Conservation (phyloP, 2,797 vertebrate genomes). For the Lateolabrax maculatus region DNA sequence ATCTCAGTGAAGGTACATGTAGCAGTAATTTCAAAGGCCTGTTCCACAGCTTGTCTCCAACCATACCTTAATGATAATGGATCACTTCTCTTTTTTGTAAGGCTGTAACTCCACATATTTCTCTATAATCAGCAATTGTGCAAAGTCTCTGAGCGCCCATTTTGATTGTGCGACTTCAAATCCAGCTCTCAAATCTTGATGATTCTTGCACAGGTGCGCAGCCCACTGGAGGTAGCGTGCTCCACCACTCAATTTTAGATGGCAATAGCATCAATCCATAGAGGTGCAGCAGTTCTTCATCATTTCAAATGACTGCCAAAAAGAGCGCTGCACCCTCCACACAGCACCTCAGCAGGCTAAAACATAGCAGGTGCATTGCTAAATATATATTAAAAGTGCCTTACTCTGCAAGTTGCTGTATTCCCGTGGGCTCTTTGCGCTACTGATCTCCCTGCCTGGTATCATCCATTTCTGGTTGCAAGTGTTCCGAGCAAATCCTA, state of each 20-base stretch:
- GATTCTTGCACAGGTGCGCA: conserved; percentile 61
- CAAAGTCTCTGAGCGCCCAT: conserved; percentile 15
- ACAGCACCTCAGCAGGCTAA: conserved; percentile 68
- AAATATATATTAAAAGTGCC: conserved; percentile 86
- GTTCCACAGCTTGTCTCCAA: conserved; percentile 4
- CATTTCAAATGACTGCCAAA: conserved; percentile 69
- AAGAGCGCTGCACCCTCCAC: conserved; percentile 59
- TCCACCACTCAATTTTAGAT: conserved; percentile 45
- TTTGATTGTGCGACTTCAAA: conserved; percentile 35
- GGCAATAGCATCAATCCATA: conserved; percentile 48
- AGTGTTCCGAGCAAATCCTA: conserved; percentile 87
- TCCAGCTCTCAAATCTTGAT: conserved; percentile 36
- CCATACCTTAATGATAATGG: neutral
- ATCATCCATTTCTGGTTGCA: conserved; percentile 86
- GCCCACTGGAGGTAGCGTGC: conserved; percentile 29
- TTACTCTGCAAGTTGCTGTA: conserved; percentile 83
- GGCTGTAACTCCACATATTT: conserved; percentile 26
- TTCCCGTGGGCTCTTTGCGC: conserved; percentile 77
- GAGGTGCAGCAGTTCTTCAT: conserved; percentile 69
- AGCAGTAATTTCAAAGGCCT: conserved; percentile 16
- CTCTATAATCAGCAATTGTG: conserved; percentile 24
- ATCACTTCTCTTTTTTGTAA: conserved; percentile 17
- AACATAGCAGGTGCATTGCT: conserved; percentile 84
- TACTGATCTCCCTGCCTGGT: conserved; percentile 84
- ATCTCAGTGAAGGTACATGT: neutral